Percentiles rank a stretch among this genome's conserved stretches.
These are phyloP conservation scores for Doryteuthis pealeii DNA, from an alignment of 1,140 invertebrate genomes.

Conservation along the genomic window DNA sequence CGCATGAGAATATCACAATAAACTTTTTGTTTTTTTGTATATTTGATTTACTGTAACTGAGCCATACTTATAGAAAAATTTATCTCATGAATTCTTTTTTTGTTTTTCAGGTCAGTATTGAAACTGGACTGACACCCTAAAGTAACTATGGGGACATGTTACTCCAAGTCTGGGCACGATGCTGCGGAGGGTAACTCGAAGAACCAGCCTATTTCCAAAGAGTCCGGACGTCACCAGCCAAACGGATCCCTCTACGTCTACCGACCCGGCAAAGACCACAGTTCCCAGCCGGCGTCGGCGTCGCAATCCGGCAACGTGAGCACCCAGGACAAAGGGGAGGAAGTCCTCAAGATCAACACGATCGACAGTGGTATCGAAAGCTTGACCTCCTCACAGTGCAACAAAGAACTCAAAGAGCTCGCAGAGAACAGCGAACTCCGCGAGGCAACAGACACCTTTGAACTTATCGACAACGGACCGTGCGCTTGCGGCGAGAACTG, in stretches of 20 bases:
- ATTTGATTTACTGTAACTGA: too few relatives aligned
- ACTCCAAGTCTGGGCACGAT: constrained; percentile 39
- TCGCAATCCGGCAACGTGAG: background rate
- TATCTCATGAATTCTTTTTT: background rate
- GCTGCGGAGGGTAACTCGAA: constrained; percentile 23
- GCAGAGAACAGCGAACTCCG: background rate
- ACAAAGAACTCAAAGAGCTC: background rate
- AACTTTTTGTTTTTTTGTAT: too few relatives aligned
- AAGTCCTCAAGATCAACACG: constrained; percentile 6
- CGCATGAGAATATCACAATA: too few relatives aligned
- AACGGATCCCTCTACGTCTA: constrained; percentile 9
- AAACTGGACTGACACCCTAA: constrained; percentile 8
- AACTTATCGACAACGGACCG: background rate
- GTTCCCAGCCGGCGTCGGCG: background rate
- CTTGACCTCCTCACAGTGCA: constrained; percentile 1
- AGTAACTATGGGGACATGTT: constrained; percentile 38
- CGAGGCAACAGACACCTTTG: background rate
- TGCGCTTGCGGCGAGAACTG: constrained; percentile 9
- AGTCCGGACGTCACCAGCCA: background rate
- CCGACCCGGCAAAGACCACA: background rate
- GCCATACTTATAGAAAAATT: too few relatives aligned
- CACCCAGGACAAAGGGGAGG: background rate
- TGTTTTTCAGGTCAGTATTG: background rate
- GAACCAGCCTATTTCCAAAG: constrained; percentile 14
- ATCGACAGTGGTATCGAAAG: constrained; percentile 33